Conservation (phyloP, 2,888 invertebrate genomes). For the Tineola bisselliella region DNA sequence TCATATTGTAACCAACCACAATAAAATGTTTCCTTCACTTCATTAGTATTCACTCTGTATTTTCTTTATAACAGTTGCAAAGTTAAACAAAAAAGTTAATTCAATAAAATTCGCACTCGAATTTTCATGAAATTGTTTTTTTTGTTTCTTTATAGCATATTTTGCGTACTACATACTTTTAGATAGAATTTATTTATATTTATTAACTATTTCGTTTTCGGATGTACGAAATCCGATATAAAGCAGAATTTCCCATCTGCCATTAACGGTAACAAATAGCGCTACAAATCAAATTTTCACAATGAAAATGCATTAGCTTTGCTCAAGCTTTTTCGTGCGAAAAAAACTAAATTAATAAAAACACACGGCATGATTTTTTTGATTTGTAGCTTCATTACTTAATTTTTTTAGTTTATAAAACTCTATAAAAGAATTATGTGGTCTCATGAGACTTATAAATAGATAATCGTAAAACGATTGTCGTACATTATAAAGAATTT, state of each 20-base stretch:
- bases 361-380: neutral
- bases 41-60: neutral
- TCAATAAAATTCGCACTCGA: neutral
- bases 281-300: neutral
- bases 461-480: no score
- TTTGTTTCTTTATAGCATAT: neutral
- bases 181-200: no score
- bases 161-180: no score
- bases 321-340: neutral
- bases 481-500: no score
- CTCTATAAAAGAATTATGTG: no score
- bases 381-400: neutral
- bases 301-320: neutral
- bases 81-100: slow-evolving; percentile 6
- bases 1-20: neutral
- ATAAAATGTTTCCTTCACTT: neutral
- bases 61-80: neutral
- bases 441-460: no score
- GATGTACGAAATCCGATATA: neutral
- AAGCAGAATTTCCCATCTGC: neutral
- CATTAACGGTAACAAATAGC: neutral
- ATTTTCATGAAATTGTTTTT: neutral
- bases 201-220: neutral
- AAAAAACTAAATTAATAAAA: neutral
- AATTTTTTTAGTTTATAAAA: neutral